Percentiles rank a stretch among this genome's conserved stretches.
phyloP scores from a whole-genome alignment of 2,888 invertebrate species.

The Pogonocherus hispidulus region DNA sequence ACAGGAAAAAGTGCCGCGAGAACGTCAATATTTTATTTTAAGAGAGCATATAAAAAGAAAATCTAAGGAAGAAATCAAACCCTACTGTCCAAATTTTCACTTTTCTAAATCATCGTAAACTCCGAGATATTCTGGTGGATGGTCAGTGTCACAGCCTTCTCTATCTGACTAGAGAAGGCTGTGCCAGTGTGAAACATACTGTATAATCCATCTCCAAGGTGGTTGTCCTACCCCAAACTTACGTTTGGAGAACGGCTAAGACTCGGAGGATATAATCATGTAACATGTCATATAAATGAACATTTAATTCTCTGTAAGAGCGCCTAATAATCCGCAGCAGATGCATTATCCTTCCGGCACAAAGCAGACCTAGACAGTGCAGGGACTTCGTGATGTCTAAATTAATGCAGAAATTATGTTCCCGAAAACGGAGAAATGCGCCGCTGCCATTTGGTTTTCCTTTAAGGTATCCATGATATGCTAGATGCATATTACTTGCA shows the following conservation, averaged over 20 bases:
- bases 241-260: background rate
- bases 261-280: constrained; percentile 13
- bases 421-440: constrained; percentile 2
- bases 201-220: background rate
- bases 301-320: constrained; percentile 22
- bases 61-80: no score
- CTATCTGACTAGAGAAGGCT: no score
- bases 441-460: background rate
- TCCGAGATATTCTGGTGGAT: no score
- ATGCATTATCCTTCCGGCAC: constrained; percentile 25
- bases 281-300: constrained; percentile 23
- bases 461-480: constrained; percentile 1
- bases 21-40: no score
- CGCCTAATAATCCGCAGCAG: constrained; percentile 25
- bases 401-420: constrained; percentile 32
- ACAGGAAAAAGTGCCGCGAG: no score
- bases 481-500: no score
- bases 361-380: constrained; percentile 8
- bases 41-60: no score
- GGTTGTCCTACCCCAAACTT: background rate
- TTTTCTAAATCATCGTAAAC: no score
- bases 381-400: constrained; percentile 18
- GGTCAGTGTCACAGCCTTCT: no score
- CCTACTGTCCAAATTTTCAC: no score
- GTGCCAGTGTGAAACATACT: no score